These are phyloP conservation scores for Antheraea yamamai DNA, from an alignment of 2,888 invertebrate genomes.

Conservation along the genomic window DNA sequence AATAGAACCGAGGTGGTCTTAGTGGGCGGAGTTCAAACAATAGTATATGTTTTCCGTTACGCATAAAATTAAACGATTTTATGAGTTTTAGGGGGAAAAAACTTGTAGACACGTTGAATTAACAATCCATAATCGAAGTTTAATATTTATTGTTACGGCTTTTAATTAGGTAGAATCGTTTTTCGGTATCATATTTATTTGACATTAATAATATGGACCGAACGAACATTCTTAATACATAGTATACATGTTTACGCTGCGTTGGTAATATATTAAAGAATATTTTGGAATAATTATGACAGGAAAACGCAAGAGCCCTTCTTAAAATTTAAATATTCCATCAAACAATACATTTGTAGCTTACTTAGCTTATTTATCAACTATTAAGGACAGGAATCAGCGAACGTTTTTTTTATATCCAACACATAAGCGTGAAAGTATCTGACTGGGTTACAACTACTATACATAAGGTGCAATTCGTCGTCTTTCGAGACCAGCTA, in stretches of 20 bases:
- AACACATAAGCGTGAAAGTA: too few relatives aligned
- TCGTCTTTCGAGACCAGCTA: too few relatives aligned
- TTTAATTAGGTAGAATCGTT: slow-evolving; percentile 13
- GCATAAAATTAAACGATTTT: slow-evolving; percentile 54
- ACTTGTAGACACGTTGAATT: slow-evolving; percentile 28
- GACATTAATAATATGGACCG: neutral
- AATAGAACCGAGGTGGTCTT: slow-evolving; percentile 43
- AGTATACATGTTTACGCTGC: neutral
- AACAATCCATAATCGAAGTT: slow-evolving; percentile 24
- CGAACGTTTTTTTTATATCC: too few relatives aligned
- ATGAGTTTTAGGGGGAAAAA: slow-evolving; percentile 21
- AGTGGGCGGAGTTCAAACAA: slow-evolving; percentile 44
- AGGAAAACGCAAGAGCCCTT: neutral
- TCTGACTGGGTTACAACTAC: too few relatives aligned
- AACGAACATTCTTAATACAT: neutral
- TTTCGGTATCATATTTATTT: slow-evolving; percentile 3
- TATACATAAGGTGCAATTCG: too few relatives aligned
- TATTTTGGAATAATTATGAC: neutral
- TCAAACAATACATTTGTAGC: too few relatives aligned
- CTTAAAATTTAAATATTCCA: neutral
- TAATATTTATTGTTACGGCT: slow-evolving; percentile 39
- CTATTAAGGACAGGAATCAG: too few relatives aligned
- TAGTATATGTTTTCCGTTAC: slow-evolving; percentile 51
- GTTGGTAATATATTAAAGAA: neutral
- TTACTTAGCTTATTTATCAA: too few relatives aligned